Conservation (phyloP, 2,797 vertebrate genomes). For the Hydrolagus colliei region DNA sequence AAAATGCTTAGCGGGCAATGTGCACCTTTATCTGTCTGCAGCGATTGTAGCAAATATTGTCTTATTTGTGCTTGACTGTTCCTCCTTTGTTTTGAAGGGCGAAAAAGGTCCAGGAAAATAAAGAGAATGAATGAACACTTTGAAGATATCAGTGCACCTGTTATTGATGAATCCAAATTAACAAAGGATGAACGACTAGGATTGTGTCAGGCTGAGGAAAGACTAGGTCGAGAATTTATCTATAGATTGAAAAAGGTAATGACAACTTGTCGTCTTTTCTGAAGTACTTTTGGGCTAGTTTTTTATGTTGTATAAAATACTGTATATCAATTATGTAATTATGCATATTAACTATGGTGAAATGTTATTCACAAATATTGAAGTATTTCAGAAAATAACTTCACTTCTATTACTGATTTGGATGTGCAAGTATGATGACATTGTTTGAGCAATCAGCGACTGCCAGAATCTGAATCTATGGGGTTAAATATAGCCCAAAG, state of each 20-base stretch:
- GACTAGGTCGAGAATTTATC: slow-evolving; percentile 68
- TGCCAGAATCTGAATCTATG: too few relatives aligned
- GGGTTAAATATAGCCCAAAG: too few relatives aligned
- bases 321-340: too few relatives aligned
- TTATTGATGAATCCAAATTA: slow-evolving; percentile 65
- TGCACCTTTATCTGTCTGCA: not conserved
- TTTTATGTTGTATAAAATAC: too few relatives aligned
- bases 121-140: slow-evolving; percentile 58
- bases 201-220: slow-evolving; percentile 66
- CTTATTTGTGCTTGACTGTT: not conserved
- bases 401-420: too few relatives aligned
- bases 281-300: too few relatives aligned
- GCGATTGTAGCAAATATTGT: not conserved
- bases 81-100: slow-evolving; percentile 40
- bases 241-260: slow-evolving; percentile 71
- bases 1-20: not conserved
- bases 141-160: slow-evolving; percentile 50
- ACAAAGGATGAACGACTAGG: slow-evolving; percentile 64
- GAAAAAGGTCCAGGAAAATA: slow-evolving; percentile 51
- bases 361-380: too few relatives aligned
- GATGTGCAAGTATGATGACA: too few relatives aligned
- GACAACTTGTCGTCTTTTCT: too few relatives aligned
- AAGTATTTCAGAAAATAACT: too few relatives aligned
- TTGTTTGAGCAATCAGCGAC: too few relatives aligned
- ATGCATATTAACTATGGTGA: too few relatives aligned